Base-by-base conservation (phyloP, 2,113 vertebrate species). In the Neolamprologus kungweensis region DNA sequence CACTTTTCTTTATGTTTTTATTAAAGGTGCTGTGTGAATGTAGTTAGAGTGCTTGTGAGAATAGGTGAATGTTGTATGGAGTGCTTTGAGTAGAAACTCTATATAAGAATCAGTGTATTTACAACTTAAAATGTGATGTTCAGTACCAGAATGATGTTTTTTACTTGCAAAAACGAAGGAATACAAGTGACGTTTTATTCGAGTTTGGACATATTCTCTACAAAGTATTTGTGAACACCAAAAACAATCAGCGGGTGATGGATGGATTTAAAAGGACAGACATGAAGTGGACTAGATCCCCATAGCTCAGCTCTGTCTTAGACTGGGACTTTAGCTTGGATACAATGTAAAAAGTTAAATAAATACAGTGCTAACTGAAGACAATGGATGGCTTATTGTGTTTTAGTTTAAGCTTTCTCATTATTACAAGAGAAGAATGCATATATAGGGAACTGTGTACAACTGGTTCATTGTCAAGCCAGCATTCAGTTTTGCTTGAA, bases 281-380 rank as follows among this genome's bases (percentile, higher is more conserved):
- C 31, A 35, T 31, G 31, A n/a, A n/a, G 60, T 19, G 31, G 9
- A 65, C 3, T 65, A 35, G 28, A 60, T 53, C 19, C 50, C 50
- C 19, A 19, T n/a, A n/a, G 50, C 1, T 63, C 9, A 63, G 58
- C 58, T n/a, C 31, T 7, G 4, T 65, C 31, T 7, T n/a, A 65
- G 60, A n/a, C 31, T 35, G 60, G 31, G 28, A 35, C 9, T 63
- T 63, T 35, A n/a, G 17, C 58, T n/a, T 63, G 58, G 16, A n/a
- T 63, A 63, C 0, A 33, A 11, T 63, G 0, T 1, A 35, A 63
- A 63, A 10, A 35, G 28, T 33, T 63, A 19, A 60, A 60, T 16
- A 60, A 60, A 60, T 28, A 58, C 14, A 33, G 58, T 17, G 26
- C 28, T 60, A 19, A 60, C 28, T 60, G 26, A 60, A 60, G 13